A percentile compares a stretch with the other conserved stretches of the same genome.
phyloP scores from a whole-genome alignment of 2,888 invertebrate genomes.

The Gnatocerus cornutus region DNA sequence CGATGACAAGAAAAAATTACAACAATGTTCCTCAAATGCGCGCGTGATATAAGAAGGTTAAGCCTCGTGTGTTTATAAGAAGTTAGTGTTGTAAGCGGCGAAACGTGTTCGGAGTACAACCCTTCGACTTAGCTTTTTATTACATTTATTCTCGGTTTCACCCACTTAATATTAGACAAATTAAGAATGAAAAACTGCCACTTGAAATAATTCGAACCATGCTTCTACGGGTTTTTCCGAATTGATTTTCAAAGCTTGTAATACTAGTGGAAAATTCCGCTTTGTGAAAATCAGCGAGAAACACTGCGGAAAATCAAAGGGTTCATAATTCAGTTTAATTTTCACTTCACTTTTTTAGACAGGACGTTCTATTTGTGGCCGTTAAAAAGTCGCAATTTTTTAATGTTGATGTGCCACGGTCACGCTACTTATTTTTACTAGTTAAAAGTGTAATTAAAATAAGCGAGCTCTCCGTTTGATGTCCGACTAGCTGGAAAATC shows the following conservation, averaged over 20 bases:
- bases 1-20: neutral
- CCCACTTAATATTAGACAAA: slow-evolving; percentile 7
- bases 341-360: neutral
- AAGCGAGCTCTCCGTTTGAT: too few species aligned
- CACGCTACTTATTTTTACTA: too few species aligned
- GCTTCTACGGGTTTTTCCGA: too few species aligned
- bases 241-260: too few species aligned
- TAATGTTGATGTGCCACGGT: too few species aligned
- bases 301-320: slow-evolving; percentile 33
- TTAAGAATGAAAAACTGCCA: neutral
- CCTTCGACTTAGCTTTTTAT: slow-evolving; percentile 10
- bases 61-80: slow-evolving; percentile 31
- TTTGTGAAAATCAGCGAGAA: slow-evolving; percentile 19
- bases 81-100: slow-evolving; percentile 33
- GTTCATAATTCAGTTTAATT: slow-evolving; percentile 7
- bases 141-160: slow-evolving; percentile 11
- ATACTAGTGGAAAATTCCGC: slow-evolving; percentile 22
- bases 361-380: slow-evolving; percentile 4
- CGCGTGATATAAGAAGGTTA: slow-evolving; percentile 14
- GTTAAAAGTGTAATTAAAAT: too few species aligned
- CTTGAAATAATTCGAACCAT: too few species aligned
- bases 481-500: too few species aligned
- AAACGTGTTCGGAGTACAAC: slow-evolving; percentile 30
- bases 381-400: too few species aligned
- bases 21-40: neutral